Base-by-base conservation (phyloP, 1,140 invertebrate genomes). In the Zaprionus davidi region DNA sequence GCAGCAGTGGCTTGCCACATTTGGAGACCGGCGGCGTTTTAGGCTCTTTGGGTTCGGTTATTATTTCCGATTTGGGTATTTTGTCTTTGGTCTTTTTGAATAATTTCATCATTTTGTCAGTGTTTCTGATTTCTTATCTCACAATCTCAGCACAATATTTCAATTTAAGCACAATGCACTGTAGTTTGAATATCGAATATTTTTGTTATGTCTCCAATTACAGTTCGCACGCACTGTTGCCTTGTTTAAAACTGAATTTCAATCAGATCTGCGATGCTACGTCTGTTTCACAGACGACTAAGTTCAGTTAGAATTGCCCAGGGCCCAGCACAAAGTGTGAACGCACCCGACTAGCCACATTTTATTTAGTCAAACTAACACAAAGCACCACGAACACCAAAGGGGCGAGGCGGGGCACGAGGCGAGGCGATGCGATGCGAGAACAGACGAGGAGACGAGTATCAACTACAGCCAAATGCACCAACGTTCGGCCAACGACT, bases 61-160 rank as follows among this genome's bases (percentile, higher is more conserved):
- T 91, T 20, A 92, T 92, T 80, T 92, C 91, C 73, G 91, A 92
- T 64, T 92, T 92, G 66, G 84, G 87, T 7, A 80, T 79, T 82
- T 92, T 91, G 59, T 91, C 82, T 91, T 92, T 92, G 11, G 81
- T 69, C 66, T 92, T 92, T 59, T 92, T 92, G 59, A 92, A 92
- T 56, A 92, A 22, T 70, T 91, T 92, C 13, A 92, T 64, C 82
- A 90, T 90, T 87, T 82, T 83, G 66, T 51, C 11, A 15, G 20
- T 20, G n/a, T 11, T 76, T 24, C 20, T 38, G 3, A 20, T 22
- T 15, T 38, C 13, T 38, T 13, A 5, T 17, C 2, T 17, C 41
- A 5, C 41, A 17, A 38, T 26, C 12, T 53, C 46, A 12, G 15
- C 3, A 4, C 6, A 44, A 5, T 56, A 44, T 17, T n/a, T 46